Base-by-base conservation (phyloP, 1,140 invertebrate genomes). In the Brachionus rotundiformis region DNA sequence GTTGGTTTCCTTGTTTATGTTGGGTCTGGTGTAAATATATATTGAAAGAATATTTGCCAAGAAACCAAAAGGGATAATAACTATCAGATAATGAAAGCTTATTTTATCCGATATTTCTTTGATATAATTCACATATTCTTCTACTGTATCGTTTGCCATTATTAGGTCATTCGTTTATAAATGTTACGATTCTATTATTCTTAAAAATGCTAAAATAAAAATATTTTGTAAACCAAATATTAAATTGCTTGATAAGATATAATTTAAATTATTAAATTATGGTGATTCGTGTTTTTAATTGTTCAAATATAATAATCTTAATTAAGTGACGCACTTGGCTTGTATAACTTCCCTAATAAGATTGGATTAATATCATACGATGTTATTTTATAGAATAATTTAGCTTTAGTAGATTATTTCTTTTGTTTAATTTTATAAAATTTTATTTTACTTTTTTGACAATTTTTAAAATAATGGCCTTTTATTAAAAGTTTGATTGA, bases 61-160 rank as follows among this genome's bases (percentile, higher is more conserved):
- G 13, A 73, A 44, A 2, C 68, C 68, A 44, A 73, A 73, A 31
- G 68, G 68, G 10, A 73, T 73, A 10, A 73, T 73, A 25, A 73
- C 36, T 27, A 73, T 25, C 1, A 73, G 25, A 73, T 73, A 73
- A 44, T 44, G 10, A 73, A 73, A 73, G 27, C 68, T 73, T 25
- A 73, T 73, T 25, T 8, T 8, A 44, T 73, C n/a, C 8, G 68
- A 73, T 47, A 73, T 73, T 0, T 19, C 41, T 4, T 19, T 44
- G 25, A 73, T 73, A 25, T 19, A 7, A 7, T 4, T 19, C 11
- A 73, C 27, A 11, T 73, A 73, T 44, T 73, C 63, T 10, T 33
- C 16, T 33, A 19, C 8, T 68, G 63, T 36, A 19, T 19, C 33
- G 16, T 36, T 68, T 6, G 29, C n/a, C 29, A 33, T 68, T 7